phyloP scores from a whole-genome alignment of 2,797 vertebrate genomes.

The Poecilia gillii region DNA sequence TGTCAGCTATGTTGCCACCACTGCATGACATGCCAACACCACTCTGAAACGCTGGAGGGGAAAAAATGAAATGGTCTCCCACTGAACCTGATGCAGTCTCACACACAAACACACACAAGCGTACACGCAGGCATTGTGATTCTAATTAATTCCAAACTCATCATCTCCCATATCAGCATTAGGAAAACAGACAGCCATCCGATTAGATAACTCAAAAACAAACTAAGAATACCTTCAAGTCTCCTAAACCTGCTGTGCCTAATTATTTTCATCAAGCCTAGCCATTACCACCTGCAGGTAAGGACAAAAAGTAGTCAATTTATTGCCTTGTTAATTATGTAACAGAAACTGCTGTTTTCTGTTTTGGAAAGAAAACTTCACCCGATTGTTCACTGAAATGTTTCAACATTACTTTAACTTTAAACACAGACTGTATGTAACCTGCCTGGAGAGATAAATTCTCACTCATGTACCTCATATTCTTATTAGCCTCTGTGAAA shows the following conservation, averaged over 20 bases:
- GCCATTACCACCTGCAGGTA: slow-evolving; percentile 39
- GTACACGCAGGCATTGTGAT: background rate
- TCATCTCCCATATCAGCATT: slow-evolving; percentile 33
- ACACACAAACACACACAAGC: slow-evolving; percentile 13
- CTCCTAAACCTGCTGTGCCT: slow-evolving; percentile 24
- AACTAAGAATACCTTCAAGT: slow-evolving; percentile 11
- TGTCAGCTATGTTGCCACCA: slow-evolving; percentile 43
- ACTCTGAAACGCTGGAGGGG: slow-evolving; percentile 44
- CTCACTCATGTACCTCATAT: background rate
- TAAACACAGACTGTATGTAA: background rate
- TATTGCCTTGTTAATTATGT: slow-evolving; percentile 15
- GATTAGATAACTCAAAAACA: slow-evolving; percentile 26
- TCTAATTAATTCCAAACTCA: slow-evolving; percentile 47
- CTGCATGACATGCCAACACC: slow-evolving; percentile 43
- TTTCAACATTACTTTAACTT: background rate
- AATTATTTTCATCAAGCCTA: slow-evolving; percentile 46
- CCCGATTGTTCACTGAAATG: background rate
- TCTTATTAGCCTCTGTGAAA: background rate
- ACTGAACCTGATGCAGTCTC: background rate
- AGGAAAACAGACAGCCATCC: slow-evolving; percentile 45
- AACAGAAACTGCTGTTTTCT: background rate
- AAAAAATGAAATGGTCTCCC: slow-evolving; percentile 48
- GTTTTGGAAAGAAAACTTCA: background rate
- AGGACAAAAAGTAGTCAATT: slow-evolving; percentile 24
- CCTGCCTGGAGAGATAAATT: background rate